phyloP scores from a whole-genome alignment of 2,888 invertebrate species.

The Liposcelis brunnea region DNA sequence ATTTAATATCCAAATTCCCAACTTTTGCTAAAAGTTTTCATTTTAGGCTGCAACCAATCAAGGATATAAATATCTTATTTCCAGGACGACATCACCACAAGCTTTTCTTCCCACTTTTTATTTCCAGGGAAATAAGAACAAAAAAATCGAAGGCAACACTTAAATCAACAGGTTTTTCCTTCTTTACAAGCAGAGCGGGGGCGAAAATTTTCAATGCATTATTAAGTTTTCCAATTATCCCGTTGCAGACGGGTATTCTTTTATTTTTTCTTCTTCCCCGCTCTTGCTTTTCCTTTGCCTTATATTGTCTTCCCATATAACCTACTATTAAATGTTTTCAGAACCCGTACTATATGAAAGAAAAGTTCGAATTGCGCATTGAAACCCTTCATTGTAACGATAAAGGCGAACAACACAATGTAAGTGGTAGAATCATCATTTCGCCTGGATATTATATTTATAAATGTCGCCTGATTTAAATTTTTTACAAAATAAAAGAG shows the following conservation, averaged over 20 bases:
- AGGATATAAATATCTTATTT: no score
- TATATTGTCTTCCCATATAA: background rate
- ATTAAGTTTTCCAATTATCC: slow-evolving; percentile 1
- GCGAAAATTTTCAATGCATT: background rate
- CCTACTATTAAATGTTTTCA: slow-evolving; percentile 16
- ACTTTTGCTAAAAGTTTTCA: no score
- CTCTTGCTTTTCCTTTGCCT: background rate
- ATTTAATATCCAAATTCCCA: no score
- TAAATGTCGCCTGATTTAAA: no score
- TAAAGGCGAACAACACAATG: slow-evolving; percentile 29
- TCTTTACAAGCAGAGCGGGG: background rate
- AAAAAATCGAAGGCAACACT: background rate
- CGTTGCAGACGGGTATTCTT: slow-evolving; percentile 3
- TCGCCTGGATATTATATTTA: no score
- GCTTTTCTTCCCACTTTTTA: background rate
- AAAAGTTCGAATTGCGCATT: slow-evolving; percentile 32
- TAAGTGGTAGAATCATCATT: slow-evolving; percentile 20
- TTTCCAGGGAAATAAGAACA: slow-evolving; percentile 12
- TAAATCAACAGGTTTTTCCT: background rate
- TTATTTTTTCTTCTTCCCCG: slow-evolving; percentile 7
- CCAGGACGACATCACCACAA: no score
- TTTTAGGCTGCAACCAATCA: no score
- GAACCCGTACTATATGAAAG: slow-evolving; percentile 32
- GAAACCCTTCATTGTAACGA: slow-evolving; percentile 39
- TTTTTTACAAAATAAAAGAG: no score